phyloP scores from a whole-genome alignment of 92 coral and sea anemone species.

The Nematostella vectensis region DNA sequence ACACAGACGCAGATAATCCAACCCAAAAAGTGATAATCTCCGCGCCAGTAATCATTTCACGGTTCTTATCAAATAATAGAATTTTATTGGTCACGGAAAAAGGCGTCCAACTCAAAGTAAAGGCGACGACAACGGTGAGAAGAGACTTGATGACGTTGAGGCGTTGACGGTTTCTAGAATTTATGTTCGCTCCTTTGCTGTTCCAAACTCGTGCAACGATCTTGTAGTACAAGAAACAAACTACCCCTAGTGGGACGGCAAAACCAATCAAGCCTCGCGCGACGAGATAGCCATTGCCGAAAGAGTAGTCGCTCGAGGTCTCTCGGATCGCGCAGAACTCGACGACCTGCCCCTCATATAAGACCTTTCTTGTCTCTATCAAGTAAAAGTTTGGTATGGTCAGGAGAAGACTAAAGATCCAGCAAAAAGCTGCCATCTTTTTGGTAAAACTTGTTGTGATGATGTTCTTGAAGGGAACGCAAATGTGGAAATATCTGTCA shows the following conservation, averaged over 20 bases:
- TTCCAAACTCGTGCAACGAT: slow-evolving; percentile 50
- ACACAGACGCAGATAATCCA: slow-evolving; percentile 62
- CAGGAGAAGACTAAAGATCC: slow-evolving; percentile 43
- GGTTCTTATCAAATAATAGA: slow-evolving; percentile 17
- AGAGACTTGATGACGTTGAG: slow-evolving; percentile 49
- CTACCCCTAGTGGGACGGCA: slow-evolving; percentile 27
- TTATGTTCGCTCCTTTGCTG: slow-evolving; percentile 12
- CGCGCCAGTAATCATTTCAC: slow-evolving; percentile 15
- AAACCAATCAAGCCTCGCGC: slow-evolving; percentile 44
- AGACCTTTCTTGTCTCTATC: slow-evolving; percentile 36
- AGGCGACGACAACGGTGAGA: slow-evolving; percentile 55
- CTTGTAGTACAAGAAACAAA: slow-evolving; percentile 41
- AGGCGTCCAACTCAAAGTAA: slow-evolving; percentile 65
- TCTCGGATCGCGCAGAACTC: slow-evolving; percentile 52
- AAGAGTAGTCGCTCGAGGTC: slow-evolving; percentile 16
- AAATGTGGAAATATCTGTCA: slow-evolving; percentile 60
- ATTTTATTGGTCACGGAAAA: slow-evolving; percentile 53
- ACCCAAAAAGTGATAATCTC: slow-evolving; percentile 73
- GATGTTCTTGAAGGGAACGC: slow-evolving; percentile 40
- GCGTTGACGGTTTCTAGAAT: slow-evolving; percentile 32
- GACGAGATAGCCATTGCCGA: slow-evolving; percentile 38
- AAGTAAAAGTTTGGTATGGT: slow-evolving; percentile 41
- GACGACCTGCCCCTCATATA: slow-evolving; percentile 14
- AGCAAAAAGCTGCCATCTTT: slow-evolving; percentile 38
- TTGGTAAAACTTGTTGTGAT: slow-evolving; percentile 41